Conservation (phyloP, 2,113 vertebrate genomes). For the Orcinus orca region DNA sequence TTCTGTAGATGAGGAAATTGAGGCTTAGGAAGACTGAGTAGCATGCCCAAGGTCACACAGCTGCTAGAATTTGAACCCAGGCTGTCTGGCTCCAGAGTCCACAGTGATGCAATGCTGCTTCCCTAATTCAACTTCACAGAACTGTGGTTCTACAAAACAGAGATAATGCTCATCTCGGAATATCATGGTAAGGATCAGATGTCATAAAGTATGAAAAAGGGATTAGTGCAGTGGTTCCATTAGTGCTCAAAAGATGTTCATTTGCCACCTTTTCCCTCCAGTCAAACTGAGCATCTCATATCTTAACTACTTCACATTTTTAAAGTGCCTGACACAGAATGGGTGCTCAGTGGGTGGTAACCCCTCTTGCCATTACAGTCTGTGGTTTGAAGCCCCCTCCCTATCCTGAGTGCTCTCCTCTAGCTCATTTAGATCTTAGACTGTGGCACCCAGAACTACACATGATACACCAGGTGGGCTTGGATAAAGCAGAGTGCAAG, state of each 20-base stretch:
- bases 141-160: not conserved
- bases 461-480: not conserved
- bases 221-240: not conserved
- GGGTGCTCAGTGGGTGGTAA: not conserved
- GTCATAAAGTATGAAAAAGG: not conserved
- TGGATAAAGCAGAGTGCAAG: not conserved
- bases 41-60: not conserved
- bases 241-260: not conserved
- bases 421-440: not conserved
- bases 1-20: not conserved
- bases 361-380: not conserved
- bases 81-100: not conserved
- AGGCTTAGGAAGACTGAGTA: not conserved
- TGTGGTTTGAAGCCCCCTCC: not conserved
- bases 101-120: not conserved
- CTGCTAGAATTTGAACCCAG: not conserved
- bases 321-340: not conserved
- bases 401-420: not conserved
- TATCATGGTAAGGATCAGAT: not conserved
- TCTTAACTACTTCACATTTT: not conserved
- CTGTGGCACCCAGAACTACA: not conserved
- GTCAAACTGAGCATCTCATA: not conserved
- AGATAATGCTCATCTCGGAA: not conserved
- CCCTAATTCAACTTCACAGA: not conserved
- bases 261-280: not conserved